Evolutionary conservation across 2,113 vertebrate species (phyloP).

Genomic region (Steatornis caripensis): DNA sequence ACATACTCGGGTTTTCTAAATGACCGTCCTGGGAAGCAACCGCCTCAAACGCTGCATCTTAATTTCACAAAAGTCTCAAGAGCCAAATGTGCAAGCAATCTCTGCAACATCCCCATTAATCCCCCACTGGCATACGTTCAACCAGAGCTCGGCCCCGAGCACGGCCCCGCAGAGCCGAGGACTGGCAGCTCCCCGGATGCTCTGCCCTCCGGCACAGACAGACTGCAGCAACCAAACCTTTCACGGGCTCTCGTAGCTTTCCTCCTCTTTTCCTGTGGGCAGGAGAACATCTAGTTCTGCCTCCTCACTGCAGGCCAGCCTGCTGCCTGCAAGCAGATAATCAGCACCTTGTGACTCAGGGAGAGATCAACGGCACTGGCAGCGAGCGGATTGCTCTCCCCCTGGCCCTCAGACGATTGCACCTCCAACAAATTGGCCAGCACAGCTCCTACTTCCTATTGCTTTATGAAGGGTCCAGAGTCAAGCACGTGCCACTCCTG

Average conservation of each 20-base stretch:
- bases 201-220: neutral
- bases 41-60: slow-evolving; percentile 53
- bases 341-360: neutral
- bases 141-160: neutral
- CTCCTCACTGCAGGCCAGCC: neutral
- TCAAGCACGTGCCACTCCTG: neutral
- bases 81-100: slow-evolving; percentile 52
- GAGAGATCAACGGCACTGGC: neutral
- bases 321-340: neutral
- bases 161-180: neutral
- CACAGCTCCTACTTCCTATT: neutral
- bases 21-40: slow-evolving; percentile 54
- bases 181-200: neutral
- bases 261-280: neutral
- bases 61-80: slow-evolving; percentile 38
- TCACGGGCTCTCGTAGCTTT: neutral
- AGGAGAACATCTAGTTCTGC: neutral
- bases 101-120: slow-evolving; percentile 51
- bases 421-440: neutral
- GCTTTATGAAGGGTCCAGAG: neutral
- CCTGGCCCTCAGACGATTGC: neutral
- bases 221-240: neutral
- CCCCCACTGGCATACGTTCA: neutral
- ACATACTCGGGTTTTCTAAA: slow-evolving; percentile 45
- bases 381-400: neutral